phyloP scores from a whole-genome alignment of 2,888 invertebrate species.

The Lomographa bimaculata region DNA sequence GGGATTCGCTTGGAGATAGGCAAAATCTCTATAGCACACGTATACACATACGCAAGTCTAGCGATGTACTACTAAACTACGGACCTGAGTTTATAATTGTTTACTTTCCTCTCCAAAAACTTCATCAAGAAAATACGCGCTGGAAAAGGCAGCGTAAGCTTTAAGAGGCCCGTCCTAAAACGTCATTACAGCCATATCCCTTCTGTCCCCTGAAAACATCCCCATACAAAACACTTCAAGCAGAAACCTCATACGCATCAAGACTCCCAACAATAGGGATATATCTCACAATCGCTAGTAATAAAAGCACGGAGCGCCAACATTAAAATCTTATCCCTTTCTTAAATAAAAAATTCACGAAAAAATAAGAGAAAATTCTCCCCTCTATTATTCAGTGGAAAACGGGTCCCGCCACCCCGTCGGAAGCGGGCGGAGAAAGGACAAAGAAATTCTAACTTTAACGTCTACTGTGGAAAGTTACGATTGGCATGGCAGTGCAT shows the following conservation, averaged over 20 bases:
- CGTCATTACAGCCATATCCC: constrained; percentile 62
- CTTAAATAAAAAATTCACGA: constrained; percentile 84
- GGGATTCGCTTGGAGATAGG: too few species aligned
- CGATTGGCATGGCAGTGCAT: constrained; percentile 55
- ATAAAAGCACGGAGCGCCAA: constrained; percentile 77
- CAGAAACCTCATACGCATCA: constrained; percentile 79
- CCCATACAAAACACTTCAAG: constrained; percentile 79
- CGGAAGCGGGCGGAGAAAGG: constrained; percentile 52
- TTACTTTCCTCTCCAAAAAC: too few species aligned
- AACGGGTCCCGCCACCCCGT: constrained; percentile 51
- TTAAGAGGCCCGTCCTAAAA: constrained; percentile 54
- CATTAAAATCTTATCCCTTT: constrained; percentile 84
- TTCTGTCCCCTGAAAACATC: constrained; percentile 52
- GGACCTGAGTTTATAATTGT: too few species aligned
- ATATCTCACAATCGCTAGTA: constrained; percentile 77
- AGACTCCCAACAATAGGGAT: constrained; percentile 69
- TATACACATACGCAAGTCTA: too few species aligned
- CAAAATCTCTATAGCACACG: too few species aligned
- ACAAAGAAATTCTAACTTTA: constrained; percentile 74
- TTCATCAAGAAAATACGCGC: too few species aligned
- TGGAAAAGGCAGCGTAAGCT: too few species aligned
- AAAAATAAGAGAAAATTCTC: constrained; percentile 72
- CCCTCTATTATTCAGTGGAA: constrained; percentile 77
- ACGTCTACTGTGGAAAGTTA: constrained; percentile 61
- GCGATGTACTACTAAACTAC: too few species aligned